Percentiles rank a stretch among this genome's conserved stretches.
phyloP scores from a whole-genome alignment of 2,888 invertebrate genomes.

The Hypolimnas misippus region DNA sequence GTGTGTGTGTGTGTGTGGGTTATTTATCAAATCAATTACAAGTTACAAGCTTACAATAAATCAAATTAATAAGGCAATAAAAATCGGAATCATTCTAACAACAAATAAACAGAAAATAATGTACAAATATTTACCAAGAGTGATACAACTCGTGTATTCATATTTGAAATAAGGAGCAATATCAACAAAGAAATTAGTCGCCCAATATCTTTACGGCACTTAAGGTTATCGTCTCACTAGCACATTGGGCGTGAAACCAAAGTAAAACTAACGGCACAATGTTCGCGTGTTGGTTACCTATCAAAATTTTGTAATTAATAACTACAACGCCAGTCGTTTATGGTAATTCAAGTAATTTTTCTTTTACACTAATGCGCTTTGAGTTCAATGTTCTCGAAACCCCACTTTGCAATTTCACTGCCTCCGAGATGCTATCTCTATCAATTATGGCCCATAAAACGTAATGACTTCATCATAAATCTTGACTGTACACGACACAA shows the following conservation, averaged over 20 bases:
- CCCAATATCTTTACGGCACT: slow-evolving; percentile 17
- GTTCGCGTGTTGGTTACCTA: slow-evolving; percentile 67
- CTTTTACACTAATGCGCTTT: slow-evolving; percentile 72
- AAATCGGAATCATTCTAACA: too few species aligned
- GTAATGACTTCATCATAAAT: slow-evolving; percentile 83
- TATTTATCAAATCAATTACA: too few species aligned
- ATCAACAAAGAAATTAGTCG: neutral
- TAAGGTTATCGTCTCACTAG: slow-evolving; percentile 27
- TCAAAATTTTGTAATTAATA: slow-evolving; percentile 77
- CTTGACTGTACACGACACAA: slow-evolving; percentile 78
- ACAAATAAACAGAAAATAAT: too few species aligned
- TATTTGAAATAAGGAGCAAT: neutral
- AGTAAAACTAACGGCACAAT: slow-evolving; percentile 39
- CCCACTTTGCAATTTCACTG: slow-evolving; percentile 79
- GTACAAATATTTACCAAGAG: too few species aligned
- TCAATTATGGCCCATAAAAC: slow-evolving; percentile 83
- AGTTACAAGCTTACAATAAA: too few species aligned
- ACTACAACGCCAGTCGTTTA: slow-evolving; percentile 73
- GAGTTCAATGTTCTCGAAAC: slow-evolving; percentile 72
- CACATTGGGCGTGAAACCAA: slow-evolving; percentile 35
- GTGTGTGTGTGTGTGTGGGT: too few species aligned
- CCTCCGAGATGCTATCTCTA: slow-evolving; percentile 78
- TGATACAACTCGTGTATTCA: too few species aligned
- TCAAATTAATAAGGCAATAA: too few species aligned
- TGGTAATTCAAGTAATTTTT: slow-evolving; percentile 73